Evolutionary conservation across 2,888 invertebrate species (phyloP).

Genomic region (Embidobia sp.): DNA sequence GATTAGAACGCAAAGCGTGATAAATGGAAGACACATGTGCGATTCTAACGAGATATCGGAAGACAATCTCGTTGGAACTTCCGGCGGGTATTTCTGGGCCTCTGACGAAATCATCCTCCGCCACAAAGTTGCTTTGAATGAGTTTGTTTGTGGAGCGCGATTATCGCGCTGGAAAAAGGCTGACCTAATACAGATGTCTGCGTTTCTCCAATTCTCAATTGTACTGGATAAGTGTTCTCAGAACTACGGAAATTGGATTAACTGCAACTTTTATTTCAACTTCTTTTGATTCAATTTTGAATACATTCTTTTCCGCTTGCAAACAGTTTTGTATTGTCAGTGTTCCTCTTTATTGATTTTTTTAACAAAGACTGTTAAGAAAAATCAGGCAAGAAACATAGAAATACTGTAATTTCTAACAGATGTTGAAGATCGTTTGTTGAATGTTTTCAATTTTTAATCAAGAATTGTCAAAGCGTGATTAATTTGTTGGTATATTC

Average conservation of each 20-base stretch:
- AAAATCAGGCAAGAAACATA: too few species aligned
- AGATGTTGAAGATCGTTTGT: too few species aligned
- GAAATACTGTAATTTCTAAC: too few species aligned
- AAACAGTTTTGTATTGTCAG: too few species aligned
- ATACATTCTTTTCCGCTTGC: too few species aligned
- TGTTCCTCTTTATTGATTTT: too few species aligned
- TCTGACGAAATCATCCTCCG: slow-evolving; percentile 57
- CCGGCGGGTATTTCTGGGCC: slow-evolving; percentile 54
- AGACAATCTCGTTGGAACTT: slow-evolving; percentile 61
- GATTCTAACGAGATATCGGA: slow-evolving; percentile 61
- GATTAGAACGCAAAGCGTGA: slow-evolving; percentile 66
- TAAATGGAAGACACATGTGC: slow-evolving; percentile 69
- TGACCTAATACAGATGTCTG: slow-evolving; percentile 55
- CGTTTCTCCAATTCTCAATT: slow-evolving; percentile 11
- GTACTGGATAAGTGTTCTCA: slow-evolving; percentile 14
- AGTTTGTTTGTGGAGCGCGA: slow-evolving; percentile 49
- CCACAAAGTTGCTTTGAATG: slow-evolving; percentile 53
- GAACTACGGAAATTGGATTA: neutral
- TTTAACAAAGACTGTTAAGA: too few species aligned
- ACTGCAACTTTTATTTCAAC: too few species aligned
- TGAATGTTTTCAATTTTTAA: too few species aligned
- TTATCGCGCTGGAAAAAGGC: slow-evolving; percentile 50
- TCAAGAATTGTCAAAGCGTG: too few species aligned
- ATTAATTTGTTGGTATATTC: too few species aligned
- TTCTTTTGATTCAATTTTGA: too few species aligned